A percentile compares a stretch with the other conserved stretches of the same genome.
phyloP scores from a whole-genome alignment of 2,888 invertebrate species.

The Conchocele bisecta region DNA sequence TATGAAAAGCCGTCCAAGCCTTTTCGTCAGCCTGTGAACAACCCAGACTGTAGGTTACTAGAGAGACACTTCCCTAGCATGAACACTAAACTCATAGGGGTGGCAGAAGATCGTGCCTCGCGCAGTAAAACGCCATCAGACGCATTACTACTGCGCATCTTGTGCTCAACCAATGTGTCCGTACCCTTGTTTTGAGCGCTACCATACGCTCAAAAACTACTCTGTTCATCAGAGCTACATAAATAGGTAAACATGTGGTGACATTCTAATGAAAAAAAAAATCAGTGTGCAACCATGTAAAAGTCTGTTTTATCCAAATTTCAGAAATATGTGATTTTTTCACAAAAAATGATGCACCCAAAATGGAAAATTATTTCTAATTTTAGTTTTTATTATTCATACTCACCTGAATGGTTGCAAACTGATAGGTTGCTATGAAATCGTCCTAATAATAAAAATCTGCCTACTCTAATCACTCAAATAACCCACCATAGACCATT shows the following conservation, averaged over 20 bases:
- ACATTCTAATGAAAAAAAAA: too few species aligned
- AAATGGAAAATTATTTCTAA: too few species aligned
- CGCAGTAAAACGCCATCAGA: slow-evolving; percentile 20
- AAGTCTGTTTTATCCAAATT: too few species aligned
- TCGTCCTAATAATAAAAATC: too few species aligned
- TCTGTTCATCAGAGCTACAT: too few species aligned
- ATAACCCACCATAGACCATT: too few species aligned
- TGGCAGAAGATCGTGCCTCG: slow-evolving; percentile 14
- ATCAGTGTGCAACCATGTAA: too few species aligned
- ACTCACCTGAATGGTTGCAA: too few species aligned
- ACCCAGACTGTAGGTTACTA: neutral
- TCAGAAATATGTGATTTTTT: slow-evolving; percentile 1
- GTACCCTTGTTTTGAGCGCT: slow-evolving; percentile 34
- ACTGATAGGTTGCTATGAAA: too few species aligned
- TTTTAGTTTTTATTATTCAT: too few species aligned
- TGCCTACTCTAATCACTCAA: too few species aligned
- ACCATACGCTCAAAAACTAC: slow-evolving; percentile 14
- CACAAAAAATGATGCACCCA: slow-evolving; percentile 11
- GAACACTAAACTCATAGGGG: slow-evolving; percentile 4
- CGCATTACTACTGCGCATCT: slow-evolving; percentile 7
- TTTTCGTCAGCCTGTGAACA: neutral
- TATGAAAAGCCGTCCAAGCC: neutral
- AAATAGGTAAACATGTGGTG: too few species aligned
- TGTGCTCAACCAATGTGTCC: slow-evolving; percentile 24
- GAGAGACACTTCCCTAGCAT: neutral